Evolutionary conservation across 1,140 invertebrate genomes (phyloP).

Genomic region (Brevipalpus yothersi): DNA sequence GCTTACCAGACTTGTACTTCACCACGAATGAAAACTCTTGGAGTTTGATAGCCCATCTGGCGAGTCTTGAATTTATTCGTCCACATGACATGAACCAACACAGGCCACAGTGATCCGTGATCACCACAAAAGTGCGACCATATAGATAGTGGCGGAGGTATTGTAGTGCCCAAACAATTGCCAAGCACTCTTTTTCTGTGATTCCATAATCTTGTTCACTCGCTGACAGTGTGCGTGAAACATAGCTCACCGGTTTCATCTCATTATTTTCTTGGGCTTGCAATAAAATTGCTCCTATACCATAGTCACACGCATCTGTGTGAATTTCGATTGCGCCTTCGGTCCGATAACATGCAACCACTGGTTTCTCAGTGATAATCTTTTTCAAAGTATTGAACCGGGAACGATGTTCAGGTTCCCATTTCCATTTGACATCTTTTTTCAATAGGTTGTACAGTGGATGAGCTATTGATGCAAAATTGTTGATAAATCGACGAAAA

Average conservation of each 20-base stretch:
- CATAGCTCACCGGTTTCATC: slow-evolving; percentile 12
- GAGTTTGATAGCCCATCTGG: slow-evolving; percentile 24
- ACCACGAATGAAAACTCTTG: slow-evolving; percentile 11
- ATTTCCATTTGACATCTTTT: neutral
- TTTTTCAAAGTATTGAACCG: neutral
- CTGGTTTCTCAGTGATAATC: neutral
- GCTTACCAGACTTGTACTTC: slow-evolving; percentile 4
- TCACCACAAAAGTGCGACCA: slow-evolving; percentile 22
- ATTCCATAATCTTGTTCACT: slow-evolving; percentile 23
- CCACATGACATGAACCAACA: slow-evolving; percentile 20
- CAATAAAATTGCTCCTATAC: slow-evolving; percentile 15
- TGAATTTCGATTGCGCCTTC: slow-evolving; percentile 11
- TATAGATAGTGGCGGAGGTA: slow-evolving; percentile 25
- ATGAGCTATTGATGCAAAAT: neutral
- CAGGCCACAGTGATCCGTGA: slow-evolving; percentile 26
- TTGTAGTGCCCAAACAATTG: slow-evolving; percentile 23
- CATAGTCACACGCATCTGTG: slow-evolving; percentile 16
- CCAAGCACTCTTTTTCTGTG: slow-evolving; percentile 26
- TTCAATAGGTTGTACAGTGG: neutral
- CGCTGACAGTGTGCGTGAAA: slow-evolving; percentile 19
- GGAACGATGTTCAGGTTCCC: neutral
- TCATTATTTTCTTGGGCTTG: slow-evolving; percentile 6
- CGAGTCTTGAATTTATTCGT: slow-evolving; percentile 22
- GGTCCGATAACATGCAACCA: neutral
- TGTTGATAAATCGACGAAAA: neutral